Evolutionary conservation across 2,888 invertebrate genomes (phyloP).

Genomic region (Tethea ocularis): DNA sequence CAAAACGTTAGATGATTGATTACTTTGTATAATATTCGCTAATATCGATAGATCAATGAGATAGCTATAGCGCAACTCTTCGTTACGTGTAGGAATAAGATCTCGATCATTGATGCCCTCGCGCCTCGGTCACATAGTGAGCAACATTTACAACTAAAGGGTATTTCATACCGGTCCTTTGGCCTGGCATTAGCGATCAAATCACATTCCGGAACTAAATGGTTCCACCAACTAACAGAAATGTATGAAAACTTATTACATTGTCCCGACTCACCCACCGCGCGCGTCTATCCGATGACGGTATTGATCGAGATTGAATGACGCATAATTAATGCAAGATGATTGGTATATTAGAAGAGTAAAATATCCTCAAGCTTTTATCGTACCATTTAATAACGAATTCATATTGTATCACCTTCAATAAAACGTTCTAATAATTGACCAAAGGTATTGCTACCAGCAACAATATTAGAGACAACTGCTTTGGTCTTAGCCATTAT

Average conservation of each 20-base stretch:
- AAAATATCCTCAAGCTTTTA: slow-evolving; percentile 58
- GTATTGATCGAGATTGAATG: slow-evolving; percentile 15
- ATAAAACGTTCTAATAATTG: slow-evolving; percentile 80
- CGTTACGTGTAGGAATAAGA: slow-evolving; percentile 72
- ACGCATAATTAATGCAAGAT: slow-evolving; percentile 28
- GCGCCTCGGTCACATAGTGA: slow-evolving; percentile 8
- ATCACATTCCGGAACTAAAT: slow-evolving; percentile 25
- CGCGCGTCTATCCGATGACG: not conserved
- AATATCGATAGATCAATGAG: slow-evolving; percentile 57
- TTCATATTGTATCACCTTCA: slow-evolving; percentile 65
- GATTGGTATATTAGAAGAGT: slow-evolving; percentile 49
- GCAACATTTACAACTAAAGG: slow-evolving; percentile 8
- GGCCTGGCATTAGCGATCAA: slow-evolving; percentile 17
- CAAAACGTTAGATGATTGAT: slow-evolving; percentile 71
- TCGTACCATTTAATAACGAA: slow-evolving; percentile 66
- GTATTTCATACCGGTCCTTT: not conserved
- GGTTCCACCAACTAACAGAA: slow-evolving; percentile 15
- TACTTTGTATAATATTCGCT: slow-evolving; percentile 52
- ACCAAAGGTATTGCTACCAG: slow-evolving; percentile 81
- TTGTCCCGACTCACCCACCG: slow-evolving; percentile 25
- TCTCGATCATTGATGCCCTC: slow-evolving; percentile 47
- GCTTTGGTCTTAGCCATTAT: slow-evolving; percentile 75
- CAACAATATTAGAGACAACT: slow-evolving; percentile 70
- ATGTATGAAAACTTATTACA: slow-evolving; percentile 24
- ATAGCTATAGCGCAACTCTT: slow-evolving; percentile 51